These are phyloP conservation scores for Clarias magur DNA, from an alignment of 2,113 vertebrate genomes.

Conservation along the genomic window DNA sequence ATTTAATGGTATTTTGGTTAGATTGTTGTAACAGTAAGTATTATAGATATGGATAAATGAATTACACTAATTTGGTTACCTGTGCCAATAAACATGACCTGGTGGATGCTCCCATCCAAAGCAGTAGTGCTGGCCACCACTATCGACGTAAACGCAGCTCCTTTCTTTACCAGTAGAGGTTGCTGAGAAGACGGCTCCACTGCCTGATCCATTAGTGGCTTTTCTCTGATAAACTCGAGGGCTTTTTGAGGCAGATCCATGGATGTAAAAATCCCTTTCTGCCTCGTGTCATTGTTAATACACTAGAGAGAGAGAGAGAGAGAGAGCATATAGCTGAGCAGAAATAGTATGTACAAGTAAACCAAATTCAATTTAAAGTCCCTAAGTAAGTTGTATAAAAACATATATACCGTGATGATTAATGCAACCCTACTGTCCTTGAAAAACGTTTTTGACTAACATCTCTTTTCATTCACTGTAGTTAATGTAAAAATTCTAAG, in stretches of 20 bases:
- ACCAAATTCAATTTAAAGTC: no score
- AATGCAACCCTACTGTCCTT: no score
- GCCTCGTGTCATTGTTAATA: conserved; percentile 63
- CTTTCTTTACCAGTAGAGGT: conserved; percentile 70
- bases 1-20: not conserved
- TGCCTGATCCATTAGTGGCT: conserved; percentile 72
- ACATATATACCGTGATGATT: not conserved
- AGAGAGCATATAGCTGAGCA: no score
- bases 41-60: not conserved
- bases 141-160: conserved; percentile 69
- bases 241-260: conserved; percentile 74
- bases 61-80: conserved; percentile 58
- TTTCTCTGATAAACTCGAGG: conserved; percentile 74
- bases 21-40: not conserved
- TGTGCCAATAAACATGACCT: conserved; percentile 80
- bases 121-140: conserved; percentile 66
- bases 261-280: conserved; percentile 54
- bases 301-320: conserved; percentile 60
- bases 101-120: conserved; percentile 61
- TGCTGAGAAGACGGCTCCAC: conserved; percentile 61
- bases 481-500: not conserved
- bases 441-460: no score
- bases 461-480: no score
- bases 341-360: no score
- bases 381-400: no score